These are phyloP conservation scores for Ophiothrix spiculata DNA, from an alignment of 35 echinoderm and acorn worm genomes.

Conservation along the genomic window DNA sequence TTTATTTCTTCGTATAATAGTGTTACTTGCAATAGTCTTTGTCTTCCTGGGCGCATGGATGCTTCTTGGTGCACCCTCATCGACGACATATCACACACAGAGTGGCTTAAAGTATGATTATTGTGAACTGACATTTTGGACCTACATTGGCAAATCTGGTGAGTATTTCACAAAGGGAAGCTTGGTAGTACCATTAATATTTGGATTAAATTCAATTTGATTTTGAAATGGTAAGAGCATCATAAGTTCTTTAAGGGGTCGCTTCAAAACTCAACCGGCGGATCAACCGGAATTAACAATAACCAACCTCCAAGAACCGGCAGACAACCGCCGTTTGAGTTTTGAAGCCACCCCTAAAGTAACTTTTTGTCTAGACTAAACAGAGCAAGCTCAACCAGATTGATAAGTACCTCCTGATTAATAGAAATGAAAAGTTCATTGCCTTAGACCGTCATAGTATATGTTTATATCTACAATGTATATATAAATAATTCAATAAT, in stretches of 20 bases:
- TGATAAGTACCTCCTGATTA: no score
- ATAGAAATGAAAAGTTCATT: no score
- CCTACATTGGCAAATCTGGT: slow-evolving; percentile 52
- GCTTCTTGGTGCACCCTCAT: background rate
- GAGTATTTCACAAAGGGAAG: background rate
- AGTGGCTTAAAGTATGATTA: slow-evolving; percentile 31
- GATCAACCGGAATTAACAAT: no score
- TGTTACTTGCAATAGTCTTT: slow-evolving; percentile 12
- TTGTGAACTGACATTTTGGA: slow-evolving; percentile 33
- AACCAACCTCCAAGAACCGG: no score
- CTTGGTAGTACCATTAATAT: background rate
- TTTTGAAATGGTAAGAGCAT: background rate
- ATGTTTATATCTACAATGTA: no score
- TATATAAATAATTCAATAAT: background rate
- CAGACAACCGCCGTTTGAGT: no score
- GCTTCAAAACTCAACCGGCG: no score
- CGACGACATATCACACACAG: background rate
- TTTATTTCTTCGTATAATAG: slow-evolving; percentile 34
- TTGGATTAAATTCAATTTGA: background rate
- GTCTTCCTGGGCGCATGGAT: slow-evolving; percentile 47
- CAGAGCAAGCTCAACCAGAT: no score
- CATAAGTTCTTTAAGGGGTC: background rate
- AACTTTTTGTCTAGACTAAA: no score
- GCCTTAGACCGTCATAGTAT: no score
- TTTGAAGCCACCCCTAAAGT: no score